Percentiles rank a stretch among this genome's conserved stretches.
phyloP scores from a whole-genome alignment of 2,113 vertebrate species.

The Bubo blakistoni region DNA sequence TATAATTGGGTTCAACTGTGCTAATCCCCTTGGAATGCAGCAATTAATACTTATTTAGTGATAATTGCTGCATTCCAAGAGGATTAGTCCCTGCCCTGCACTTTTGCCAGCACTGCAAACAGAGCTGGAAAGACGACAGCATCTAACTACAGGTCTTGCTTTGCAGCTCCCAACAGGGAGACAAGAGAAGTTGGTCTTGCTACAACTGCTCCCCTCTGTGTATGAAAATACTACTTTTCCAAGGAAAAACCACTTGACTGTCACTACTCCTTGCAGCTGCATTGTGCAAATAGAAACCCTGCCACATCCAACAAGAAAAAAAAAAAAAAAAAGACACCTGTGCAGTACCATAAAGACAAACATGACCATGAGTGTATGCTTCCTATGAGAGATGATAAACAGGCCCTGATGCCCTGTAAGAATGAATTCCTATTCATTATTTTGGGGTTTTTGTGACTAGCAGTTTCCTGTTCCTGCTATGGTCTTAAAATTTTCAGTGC shows the following conservation, averaged over 20 bases:
- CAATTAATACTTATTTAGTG: conserved; percentile 60
- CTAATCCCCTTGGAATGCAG: conserved; percentile 61
- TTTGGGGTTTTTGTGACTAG: not conserved
- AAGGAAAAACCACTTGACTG: not conserved
- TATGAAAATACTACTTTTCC: not conserved
- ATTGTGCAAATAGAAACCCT: not conserved
- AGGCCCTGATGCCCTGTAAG: not conserved
- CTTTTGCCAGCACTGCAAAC: conserved; percentile 3
- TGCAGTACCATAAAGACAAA: not conserved
- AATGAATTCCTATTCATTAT: not conserved
- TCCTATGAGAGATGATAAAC: not conserved
- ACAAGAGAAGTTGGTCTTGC: not conserved
- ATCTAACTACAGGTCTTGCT: not conserved
- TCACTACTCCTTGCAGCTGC: not conserved
- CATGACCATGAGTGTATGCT: not conserved
- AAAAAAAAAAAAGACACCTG: not conserved
- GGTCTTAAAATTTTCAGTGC: not conserved
- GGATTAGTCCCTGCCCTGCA: conserved; percentile 43
- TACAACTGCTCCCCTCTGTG: not conserved
- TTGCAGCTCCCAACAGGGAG: conserved; percentile 5
- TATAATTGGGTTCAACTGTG: conserved; percentile 51
- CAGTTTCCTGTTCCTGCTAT: not conserved
- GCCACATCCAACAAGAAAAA: not conserved
- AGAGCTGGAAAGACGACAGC: not conserved
- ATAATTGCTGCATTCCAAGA: conserved; percentile 58